phyloP scores from a whole-genome alignment of 2,113 vertebrate genomes.

The Zapornia atra region DNA sequence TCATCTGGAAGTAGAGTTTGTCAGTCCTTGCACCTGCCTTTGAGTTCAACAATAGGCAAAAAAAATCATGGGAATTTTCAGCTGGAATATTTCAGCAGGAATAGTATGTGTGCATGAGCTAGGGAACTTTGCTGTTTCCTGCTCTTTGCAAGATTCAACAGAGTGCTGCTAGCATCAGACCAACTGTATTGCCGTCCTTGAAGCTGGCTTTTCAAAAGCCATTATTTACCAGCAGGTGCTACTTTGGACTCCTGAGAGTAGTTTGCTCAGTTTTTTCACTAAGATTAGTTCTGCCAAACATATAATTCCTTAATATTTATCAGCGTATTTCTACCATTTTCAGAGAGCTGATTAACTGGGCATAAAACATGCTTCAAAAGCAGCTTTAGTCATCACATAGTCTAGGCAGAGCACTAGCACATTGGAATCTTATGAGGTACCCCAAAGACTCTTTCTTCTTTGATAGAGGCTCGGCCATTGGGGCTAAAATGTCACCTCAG shows the following conservation, averaged over 20 bases:
- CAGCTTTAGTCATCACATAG: not conserved
- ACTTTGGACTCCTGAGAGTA: not conserved
- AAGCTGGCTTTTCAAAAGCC: not conserved
- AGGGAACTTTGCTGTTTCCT: not conserved
- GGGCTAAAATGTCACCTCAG: not conserved
- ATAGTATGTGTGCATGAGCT: not conserved
- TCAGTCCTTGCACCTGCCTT: not conserved
- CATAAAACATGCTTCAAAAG: not conserved
- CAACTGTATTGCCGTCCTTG: not conserved
- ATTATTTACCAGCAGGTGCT: not conserved
- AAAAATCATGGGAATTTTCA: not conserved
- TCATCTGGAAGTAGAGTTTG: not conserved
- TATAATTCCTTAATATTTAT: not conserved
- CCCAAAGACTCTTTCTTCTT: not conserved
- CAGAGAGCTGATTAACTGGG: not conserved
- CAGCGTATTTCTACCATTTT: not conserved
- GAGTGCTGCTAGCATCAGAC: not conserved
- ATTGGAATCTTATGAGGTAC: not conserved
- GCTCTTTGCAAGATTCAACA: not conserved
- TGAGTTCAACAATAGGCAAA: not conserved
- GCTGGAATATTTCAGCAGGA: not conserved
- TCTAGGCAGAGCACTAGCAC: not conserved
- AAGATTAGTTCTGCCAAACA: not conserved
- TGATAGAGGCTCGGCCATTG: not conserved
- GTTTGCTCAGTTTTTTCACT: not conserved